Percentiles rank a stretch among this genome's conserved stretches.
These are phyloP conservation scores for Crocidura indochinensis DNA, from an alignment of 2,797 vertebrate species.

Conservation along the genomic window DNA sequence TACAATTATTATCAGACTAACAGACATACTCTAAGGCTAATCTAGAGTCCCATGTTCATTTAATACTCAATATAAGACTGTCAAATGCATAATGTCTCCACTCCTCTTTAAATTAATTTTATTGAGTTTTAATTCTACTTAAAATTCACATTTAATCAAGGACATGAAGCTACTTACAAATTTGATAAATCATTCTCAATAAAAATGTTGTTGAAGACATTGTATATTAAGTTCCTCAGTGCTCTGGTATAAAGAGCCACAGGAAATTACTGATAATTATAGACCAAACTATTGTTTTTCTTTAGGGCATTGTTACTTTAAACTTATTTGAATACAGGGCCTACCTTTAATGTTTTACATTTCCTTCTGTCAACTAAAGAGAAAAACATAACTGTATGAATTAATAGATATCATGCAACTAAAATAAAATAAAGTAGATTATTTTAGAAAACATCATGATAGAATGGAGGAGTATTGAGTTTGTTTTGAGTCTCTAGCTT, in stretches of 20 bases:
- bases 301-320: too few relatives aligned
- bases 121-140: too few relatives aligned
- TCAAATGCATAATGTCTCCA: background rate
- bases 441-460: conserved; percentile 32
- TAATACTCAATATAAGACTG: background rate
- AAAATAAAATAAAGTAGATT: background rate
- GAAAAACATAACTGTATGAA: background rate
- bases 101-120: too few relatives aligned
- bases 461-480: background rate
- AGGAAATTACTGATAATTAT: background rate
- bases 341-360: too few relatives aligned
- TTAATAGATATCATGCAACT: background rate
- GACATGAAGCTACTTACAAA: too few relatives aligned
- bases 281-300: background rate
- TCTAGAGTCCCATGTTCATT: too few relatives aligned
- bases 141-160: too few relatives aligned
- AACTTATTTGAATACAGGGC: too few relatives aligned
- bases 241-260: background rate
- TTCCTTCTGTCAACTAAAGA: background rate
- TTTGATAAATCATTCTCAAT: conserved; percentile 2
- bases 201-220: background rate
- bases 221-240: background rate
- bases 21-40: background rate
- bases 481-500: background rate
- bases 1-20: background rate